Evolutionary conservation across 2,113 vertebrate species (phyloP).

Genomic region (Formicarius rufipectus): DNA sequence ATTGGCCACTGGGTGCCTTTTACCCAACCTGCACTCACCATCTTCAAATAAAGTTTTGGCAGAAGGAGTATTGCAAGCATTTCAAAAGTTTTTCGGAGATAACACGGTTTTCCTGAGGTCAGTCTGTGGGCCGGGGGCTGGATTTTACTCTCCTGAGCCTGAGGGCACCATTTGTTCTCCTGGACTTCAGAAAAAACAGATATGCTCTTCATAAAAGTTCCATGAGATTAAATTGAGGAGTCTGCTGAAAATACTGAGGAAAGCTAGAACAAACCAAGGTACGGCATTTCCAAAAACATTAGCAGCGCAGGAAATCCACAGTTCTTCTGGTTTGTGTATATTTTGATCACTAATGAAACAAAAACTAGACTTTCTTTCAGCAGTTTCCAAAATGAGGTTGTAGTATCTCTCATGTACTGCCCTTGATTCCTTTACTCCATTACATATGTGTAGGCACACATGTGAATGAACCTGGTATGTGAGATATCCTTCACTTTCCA

Average conservation of each 20-base stretch:
- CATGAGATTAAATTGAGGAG: not conserved
- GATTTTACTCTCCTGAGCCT: not conserved
- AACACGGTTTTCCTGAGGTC: not conserved
- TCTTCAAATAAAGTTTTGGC: not conserved
- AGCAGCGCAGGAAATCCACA: not conserved
- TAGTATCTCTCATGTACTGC: not conserved
- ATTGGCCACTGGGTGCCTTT: not conserved
- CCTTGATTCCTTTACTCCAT: not conserved
- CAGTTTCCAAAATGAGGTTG: not conserved
- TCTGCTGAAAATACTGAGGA: not conserved
- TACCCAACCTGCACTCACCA: not conserved
- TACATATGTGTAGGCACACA: not conserved
- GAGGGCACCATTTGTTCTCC: not conserved
- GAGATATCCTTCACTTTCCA: not conserved
- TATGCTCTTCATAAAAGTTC: not conserved
- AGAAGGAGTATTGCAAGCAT: not conserved
- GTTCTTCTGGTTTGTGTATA: not conserved
- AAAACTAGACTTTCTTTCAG: not conserved
- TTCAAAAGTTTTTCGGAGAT: not conserved
- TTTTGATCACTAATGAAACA: not conserved
- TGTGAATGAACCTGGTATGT: not conserved
- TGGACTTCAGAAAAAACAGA: not conserved
- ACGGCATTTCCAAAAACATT: not conserved
- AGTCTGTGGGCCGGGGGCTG: not conserved
- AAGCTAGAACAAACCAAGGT: not conserved